These are phyloP conservation scores for Pristionchus maxplancki DNA, from an alignment of 2,888 invertebrate species.

Conservation along the genomic window DNA sequence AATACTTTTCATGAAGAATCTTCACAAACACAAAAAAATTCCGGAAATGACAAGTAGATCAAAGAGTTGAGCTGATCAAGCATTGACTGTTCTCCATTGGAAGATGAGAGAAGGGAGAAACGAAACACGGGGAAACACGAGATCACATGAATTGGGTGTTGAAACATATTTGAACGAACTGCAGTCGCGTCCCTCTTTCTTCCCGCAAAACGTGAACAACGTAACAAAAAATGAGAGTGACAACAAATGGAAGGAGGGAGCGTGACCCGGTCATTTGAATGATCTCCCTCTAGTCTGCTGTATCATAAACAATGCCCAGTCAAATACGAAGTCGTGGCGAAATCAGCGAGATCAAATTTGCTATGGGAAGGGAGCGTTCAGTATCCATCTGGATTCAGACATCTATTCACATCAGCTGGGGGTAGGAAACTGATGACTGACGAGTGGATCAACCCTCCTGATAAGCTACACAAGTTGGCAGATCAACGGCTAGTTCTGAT, in stretches of 20 bases:
- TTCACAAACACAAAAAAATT: neutral
- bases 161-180: neutral
- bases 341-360: too few species aligned
- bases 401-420: too few species aligned
- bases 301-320: neutral
- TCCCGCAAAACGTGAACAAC: neutral
- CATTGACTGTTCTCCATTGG: neutral
- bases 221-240: neutral
- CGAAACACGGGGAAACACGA: neutral
- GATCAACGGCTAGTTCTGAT: neutral
- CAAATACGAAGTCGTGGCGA: neutral
- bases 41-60: neutral
- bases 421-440: too few species aligned
- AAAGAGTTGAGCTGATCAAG: neutral
- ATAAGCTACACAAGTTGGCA: too few species aligned
- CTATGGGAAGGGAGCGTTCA: too few species aligned
- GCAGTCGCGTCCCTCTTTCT: neutral
- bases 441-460: too few species aligned
- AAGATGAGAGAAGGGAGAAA: neutral
- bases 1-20: too few species aligned
- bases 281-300: neutral
- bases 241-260: slow-evolving; percentile 6
- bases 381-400: too few species aligned
- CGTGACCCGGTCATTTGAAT: slow-evolving; percentile 25
- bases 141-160: neutral